Evolutionary conservation across 2,888 invertebrate genomes (phyloP), one percentile per base, ranked within the genome.

Genomic region (Portevinia maculata): DNA sequence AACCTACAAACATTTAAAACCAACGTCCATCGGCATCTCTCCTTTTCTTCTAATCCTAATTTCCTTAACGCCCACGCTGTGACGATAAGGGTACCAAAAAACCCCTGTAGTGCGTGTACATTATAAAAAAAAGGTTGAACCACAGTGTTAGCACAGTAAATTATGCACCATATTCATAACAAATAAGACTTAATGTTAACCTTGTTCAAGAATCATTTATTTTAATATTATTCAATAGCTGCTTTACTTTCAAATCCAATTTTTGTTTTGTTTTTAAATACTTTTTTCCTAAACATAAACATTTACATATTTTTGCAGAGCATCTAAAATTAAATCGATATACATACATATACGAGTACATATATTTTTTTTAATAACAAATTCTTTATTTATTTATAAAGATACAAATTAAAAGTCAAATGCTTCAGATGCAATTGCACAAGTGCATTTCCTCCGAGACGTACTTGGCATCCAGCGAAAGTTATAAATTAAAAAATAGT

Each of bases 131-230:
- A n/a, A n/a, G n/a, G n/a, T n/a, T n/a, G n/a, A n/a, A n/a, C n/a
- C n/a, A n/a, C n/a, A n/a, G n/a, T n/a, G n/a, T n/a, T n/a, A n/a
- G n/a, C n/a, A n/a, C n/a, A n/a, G n/a, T n/a, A n/a, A n/a, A n/a
- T 32, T 9, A 1, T 32, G 4, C 32, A 9, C 32, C 3, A 32
- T 32, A 3, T 32, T 3, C 32, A 32, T 32, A 11, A 11, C 0
- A 9, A 55, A 13, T n/a, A 19, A 41, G 3, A 34, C 34, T 1
- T 7, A 7, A 30, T 13, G 0, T 24, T 15, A 71, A 60, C 28
- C 62, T 69, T 69, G 41, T 69, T 79, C 69, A 69, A 60, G 74
- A 79, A 79, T 69, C 67, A 34, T 79, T 74, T 73, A 62, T 74
- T 79, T 67, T 46, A 48, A 2, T 39, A 39, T 39, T 32, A 17